Percentiles rank a stretch among this genome's conserved stretches.
phyloP scores from a whole-genome alignment of 2,888 invertebrate genomes.

The Elgonia sp. region DNA sequence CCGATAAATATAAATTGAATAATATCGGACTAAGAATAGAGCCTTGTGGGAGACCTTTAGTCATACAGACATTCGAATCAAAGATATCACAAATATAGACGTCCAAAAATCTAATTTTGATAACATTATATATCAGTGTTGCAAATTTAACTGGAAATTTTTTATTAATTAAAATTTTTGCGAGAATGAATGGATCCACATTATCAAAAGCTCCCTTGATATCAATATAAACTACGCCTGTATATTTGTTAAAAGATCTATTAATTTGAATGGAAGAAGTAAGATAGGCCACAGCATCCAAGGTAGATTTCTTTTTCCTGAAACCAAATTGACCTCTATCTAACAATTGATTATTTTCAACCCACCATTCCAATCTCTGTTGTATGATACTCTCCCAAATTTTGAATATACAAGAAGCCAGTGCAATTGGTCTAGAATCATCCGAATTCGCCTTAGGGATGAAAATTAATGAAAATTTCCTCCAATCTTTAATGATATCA shows the following conservation, averaged over 20 bases:
- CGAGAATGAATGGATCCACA: neutral
- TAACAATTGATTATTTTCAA: neutral
- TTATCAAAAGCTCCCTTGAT: constrained; percentile 6
- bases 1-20: neutral
- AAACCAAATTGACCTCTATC: constrained; percentile 1
- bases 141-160: neutral
- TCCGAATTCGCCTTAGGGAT: constrained; percentile 5
- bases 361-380: neutral
- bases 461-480: neutral
- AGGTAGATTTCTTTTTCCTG: neutral
- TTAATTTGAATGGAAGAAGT: neutral
- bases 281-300: neutral
- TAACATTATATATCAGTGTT: neutral
- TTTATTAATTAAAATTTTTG: neutral
- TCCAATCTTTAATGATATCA: neutral
- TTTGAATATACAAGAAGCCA: neutral
- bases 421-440: neutral
- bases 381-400: constrained; percentile 1
- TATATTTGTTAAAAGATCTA: neutral
- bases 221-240: neutral
- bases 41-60: neutral
- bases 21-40: neutral
- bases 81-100: neutral
- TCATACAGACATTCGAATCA: neutral
- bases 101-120: neutral